These are phyloP conservation scores for Urocyon cinereoargenteus DNA, from an alignment of 2,797 vertebrate genomes.

Conservation along the genomic window DNA sequence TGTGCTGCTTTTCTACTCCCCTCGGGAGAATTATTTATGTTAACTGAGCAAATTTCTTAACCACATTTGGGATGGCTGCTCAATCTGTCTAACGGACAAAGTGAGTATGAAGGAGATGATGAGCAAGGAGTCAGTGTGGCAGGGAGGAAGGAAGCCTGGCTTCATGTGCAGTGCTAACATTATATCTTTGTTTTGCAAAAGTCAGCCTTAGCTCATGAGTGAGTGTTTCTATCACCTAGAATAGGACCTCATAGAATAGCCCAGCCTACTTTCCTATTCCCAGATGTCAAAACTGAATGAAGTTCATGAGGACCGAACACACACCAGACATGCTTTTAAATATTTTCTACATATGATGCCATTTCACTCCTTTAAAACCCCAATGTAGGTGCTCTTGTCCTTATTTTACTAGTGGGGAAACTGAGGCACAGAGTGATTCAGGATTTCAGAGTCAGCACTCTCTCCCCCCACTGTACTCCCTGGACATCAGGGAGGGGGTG, in stretches of 20 bases:
- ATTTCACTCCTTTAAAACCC: not conserved
- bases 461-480: not conserved
- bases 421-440: not conserved
- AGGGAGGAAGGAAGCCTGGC: not conserved
- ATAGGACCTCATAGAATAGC: not conserved
- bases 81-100: too few species aligned
- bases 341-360: not conserved
- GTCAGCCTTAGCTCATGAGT: not conserved
- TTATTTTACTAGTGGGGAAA: not conserved
- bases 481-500: not conserved
- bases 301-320: not conserved
- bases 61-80: not conserved
- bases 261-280: not conserved
- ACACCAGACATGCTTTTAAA: not conserved
- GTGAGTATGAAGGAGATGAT: not conserved
- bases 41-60: not conserved
- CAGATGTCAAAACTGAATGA: not conserved
- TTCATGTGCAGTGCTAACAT: not conserved
- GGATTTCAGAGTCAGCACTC: not conserved
- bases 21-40: not conserved
- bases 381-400: not conserved
- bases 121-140: fast-evolving
- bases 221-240: not conserved
- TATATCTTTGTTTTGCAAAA: not conserved
- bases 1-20: not conserved